phyloP scores from a whole-genome alignment of 2,888 invertebrate genomes.

The Hofmannophila pseudospretella region DNA sequence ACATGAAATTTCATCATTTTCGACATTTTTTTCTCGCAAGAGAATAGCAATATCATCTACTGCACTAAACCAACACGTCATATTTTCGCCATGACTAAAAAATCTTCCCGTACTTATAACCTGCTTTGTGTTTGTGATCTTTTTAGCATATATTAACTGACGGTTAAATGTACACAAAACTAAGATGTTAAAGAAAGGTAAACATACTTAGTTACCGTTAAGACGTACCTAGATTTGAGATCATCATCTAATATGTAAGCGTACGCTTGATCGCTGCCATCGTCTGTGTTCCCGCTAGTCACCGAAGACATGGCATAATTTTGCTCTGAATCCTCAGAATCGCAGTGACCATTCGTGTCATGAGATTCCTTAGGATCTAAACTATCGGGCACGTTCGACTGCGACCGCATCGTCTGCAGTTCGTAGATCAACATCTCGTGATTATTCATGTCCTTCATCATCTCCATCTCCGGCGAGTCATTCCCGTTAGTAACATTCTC shows the following conservation, averaged over 20 bases:
- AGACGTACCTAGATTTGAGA: slow-evolving; percentile 66
- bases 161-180: not conserved
- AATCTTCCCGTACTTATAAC: no score
- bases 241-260: slow-evolving; percentile 68
- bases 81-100: no score
- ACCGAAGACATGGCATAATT: slow-evolving; percentile 61
- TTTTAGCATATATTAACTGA: no score
- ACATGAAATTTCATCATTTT: no score
- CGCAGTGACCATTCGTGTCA: slow-evolving; percentile 50
- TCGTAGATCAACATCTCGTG: slow-evolving; percentile 85
- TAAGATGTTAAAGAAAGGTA: not conserved
- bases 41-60: no score
- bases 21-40: no score
- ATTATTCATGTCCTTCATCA: slow-evolving; percentile 74
- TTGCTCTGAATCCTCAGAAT: slow-evolving; percentile 62
- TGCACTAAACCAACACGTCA: no score
- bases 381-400: slow-evolving; percentile 53
- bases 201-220: slow-evolving; percentile 5
- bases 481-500: slow-evolving; percentile 44
- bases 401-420: slow-evolving; percentile 81
- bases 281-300: slow-evolving; percentile 56
- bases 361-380: slow-evolving; percentile 34
- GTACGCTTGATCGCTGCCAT: slow-evolving; percentile 59
- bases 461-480: slow-evolving; percentile 45
- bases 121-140: no score